phyloP scores from a whole-genome alignment of 2,888 invertebrate genomes.

The Chrysotoxum bicinctum region DNA sequence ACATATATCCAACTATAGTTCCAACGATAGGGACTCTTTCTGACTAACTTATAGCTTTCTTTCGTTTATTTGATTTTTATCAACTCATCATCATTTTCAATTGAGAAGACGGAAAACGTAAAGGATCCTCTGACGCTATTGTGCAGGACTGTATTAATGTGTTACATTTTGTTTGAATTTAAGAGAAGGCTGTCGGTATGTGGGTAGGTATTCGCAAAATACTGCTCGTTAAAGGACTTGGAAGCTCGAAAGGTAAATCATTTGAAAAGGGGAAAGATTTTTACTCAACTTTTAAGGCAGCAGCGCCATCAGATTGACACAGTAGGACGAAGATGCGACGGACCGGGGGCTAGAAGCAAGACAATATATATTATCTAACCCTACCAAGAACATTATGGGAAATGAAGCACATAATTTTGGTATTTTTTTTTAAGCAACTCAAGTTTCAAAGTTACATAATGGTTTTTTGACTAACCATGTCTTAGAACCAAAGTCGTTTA shows the following conservation, averaged over 20 bases:
- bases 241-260: conserved; percentile 19
- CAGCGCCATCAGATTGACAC: background rate
- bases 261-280: background rate
- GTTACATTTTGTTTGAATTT: conserved; percentile 28
- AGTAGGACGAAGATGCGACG: background rate
- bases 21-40: background rate
- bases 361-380: background rate
- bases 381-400: background rate
- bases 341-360: background rate
- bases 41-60: conserved; percentile 12
- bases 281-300: conserved; percentile 14
- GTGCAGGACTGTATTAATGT: conserved; percentile 20
- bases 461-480: background rate
- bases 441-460: background rate
- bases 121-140: background rate
- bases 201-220: background rate
- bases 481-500: background rate
- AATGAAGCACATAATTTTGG: conserved; percentile 3
- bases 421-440: background rate
- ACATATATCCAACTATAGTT: background rate
- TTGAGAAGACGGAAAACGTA: conserved; percentile 14
- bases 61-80: conserved; percentile 49
- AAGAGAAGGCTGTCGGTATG: background rate
- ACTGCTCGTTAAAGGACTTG: background rate
- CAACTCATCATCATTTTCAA: conserved; percentile 47